Evolutionary conservation across 2,888 invertebrate species (phyloP).

Genomic region (Ferrisia virgata): DNA sequence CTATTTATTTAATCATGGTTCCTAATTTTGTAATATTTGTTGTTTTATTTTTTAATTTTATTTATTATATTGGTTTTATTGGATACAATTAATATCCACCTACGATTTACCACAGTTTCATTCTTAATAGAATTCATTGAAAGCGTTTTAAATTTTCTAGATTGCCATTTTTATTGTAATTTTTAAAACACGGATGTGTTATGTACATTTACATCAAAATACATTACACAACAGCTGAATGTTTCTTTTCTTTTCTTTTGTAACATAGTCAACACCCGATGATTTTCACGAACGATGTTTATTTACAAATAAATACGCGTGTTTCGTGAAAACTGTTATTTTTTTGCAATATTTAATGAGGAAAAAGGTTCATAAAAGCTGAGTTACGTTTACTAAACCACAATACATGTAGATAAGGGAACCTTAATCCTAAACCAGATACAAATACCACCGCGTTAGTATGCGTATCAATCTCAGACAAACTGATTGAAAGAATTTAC

Average conservation of each 20-base stretch:
- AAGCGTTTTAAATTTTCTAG: too few species aligned
- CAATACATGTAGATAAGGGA: background rate
- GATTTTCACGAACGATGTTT: background rate
- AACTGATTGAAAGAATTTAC: background rate
- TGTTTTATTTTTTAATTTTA: too few species aligned
- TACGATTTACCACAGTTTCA: too few species aligned
- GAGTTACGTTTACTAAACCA: background rate
- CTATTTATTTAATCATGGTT: too few species aligned
- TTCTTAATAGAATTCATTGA: too few species aligned
- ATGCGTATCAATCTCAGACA: constrained; percentile 2
- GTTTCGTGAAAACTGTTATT: background rate
- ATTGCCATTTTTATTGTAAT: too few species aligned
- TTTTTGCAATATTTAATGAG: background rate
- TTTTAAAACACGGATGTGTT: background rate
- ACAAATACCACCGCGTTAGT: background rate
- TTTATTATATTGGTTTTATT: too few species aligned
- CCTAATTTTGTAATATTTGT: too few species aligned
- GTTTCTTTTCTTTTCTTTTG: background rate
- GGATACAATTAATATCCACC: too few species aligned
- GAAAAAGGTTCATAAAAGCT: constrained; percentile 6
- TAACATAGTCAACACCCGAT: background rate
- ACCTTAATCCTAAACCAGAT: background rate
- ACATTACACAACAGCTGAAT: background rate
- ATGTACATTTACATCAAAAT: background rate
- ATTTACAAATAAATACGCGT: constrained; percentile 1